Conservation (phyloP, 2,113 vertebrate genomes). For the Dromas ardeola region DNA sequence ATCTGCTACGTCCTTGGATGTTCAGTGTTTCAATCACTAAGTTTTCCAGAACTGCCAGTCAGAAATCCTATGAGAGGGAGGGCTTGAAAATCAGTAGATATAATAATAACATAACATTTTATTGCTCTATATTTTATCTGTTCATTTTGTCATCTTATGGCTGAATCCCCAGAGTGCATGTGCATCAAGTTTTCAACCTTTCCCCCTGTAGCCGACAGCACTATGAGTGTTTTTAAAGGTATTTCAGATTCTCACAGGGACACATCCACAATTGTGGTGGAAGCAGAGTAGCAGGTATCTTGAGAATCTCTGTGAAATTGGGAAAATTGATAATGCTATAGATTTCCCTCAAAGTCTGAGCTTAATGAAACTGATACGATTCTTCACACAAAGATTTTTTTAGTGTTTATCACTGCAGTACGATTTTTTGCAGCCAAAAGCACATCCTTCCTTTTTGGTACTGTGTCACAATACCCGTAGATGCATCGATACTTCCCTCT, state of each 20-base stretch:
- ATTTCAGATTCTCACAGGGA: not conserved
- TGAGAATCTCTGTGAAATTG: not conserved
- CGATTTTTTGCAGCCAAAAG: not conserved
- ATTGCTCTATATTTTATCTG: not conserved
- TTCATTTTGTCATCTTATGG: not conserved
- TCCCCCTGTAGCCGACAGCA: not conserved
- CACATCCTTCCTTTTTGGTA: not conserved
- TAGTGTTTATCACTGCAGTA: not conserved
- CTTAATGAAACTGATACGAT: not conserved
- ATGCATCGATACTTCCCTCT: not conserved
- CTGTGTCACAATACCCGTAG: not conserved
- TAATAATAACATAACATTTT: not conserved
- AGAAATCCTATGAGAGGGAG: not conserved
- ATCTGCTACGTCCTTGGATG: not conserved
- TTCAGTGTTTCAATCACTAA: not conserved
- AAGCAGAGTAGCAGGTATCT: not conserved
- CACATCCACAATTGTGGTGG: rapidly evolving
- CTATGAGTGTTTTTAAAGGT: not conserved
- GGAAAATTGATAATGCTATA: not conserved
- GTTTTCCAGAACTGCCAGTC: not conserved
- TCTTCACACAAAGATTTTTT: not conserved
- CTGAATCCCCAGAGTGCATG: not conserved
- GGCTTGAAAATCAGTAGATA: not conserved
- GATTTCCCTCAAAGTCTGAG: not conserved
- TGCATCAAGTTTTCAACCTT: not conserved